A percentile compares a stretch with the other conserved stretches of the same genome.
Evolutionary conservation across 2,113 vertebrate species (phyloP).

Genomic region (Grammomys dolichurus): DNA sequence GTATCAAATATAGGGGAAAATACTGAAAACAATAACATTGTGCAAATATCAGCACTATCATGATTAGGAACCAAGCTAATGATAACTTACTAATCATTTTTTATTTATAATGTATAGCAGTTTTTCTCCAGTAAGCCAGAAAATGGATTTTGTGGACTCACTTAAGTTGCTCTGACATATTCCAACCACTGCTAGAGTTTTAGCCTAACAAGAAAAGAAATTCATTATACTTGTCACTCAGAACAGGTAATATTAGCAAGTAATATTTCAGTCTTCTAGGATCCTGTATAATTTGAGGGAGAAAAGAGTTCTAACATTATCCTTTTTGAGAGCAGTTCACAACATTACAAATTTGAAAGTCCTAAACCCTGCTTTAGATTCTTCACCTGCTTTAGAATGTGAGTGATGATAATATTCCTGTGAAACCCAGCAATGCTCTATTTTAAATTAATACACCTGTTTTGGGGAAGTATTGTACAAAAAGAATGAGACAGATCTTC

Average conservation of each 20-base stretch:
- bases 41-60: background rate
- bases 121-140: background rate
- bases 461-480: background rate
- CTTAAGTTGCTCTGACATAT: background rate
- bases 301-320: background rate
- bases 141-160: background rate
- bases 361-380: background rate
- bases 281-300: constrained; percentile 38
- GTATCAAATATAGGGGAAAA: background rate
- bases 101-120: background rate
- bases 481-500: background rate
- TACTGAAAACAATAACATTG: background rate
- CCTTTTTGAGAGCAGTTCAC: constrained; percentile 61
- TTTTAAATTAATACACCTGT: constrained; percentile 59
- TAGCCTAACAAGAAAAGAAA: background rate
- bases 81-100: background rate
- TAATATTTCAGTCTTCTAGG: constrained; percentile 39
- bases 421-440: constrained; percentile 58
- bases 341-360: background rate
- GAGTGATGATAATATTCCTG: background rate
- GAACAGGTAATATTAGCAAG: constrained; percentile 70
- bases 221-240: constrained; percentile 16
- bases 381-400: background rate
- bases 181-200: background rate
- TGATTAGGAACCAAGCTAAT: background rate